These are phyloP conservation scores for Netelia melanura DNA, from an alignment of 2,888 invertebrate genomes.

Conservation along the genomic window DNA sequence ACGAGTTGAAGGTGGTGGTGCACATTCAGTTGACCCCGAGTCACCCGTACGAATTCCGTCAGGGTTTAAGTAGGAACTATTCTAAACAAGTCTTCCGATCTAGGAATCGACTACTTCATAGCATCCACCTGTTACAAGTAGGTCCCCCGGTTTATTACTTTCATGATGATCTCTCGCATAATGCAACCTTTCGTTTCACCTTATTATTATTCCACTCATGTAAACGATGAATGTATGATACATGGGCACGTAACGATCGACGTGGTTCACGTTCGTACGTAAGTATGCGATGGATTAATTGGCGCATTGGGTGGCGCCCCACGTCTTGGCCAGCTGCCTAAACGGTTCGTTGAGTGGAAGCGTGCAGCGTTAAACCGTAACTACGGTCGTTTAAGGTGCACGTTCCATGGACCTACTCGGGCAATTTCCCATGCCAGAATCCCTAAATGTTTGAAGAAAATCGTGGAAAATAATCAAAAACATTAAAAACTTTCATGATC, in stretches of 20 bases:
- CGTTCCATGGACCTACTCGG: neutral
- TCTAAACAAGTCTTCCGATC: too few relatives aligned
- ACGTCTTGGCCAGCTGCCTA: slow-evolving; percentile 55
- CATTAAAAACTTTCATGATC: neutral
- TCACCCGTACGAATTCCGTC: too few relatives aligned
- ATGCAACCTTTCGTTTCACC: too few relatives aligned
- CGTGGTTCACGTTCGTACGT: neutral
- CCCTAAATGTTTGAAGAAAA: neutral
- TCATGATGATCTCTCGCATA: too few relatives aligned
- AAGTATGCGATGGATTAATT: slow-evolving; percentile 29
- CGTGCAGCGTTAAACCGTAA: slow-evolving; percentile 41
- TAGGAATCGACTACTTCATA: too few relatives aligned
- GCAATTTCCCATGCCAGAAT: neutral
- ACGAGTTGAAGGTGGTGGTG: too few relatives aligned
- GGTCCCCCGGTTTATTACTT: too few relatives aligned
- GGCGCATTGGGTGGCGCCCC: slow-evolving; percentile 32
- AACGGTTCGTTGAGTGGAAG: slow-evolving; percentile 45
- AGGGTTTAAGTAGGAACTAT: too few relatives aligned
- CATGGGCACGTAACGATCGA: neutral
- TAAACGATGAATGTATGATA: too few relatives aligned
- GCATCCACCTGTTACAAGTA: too few relatives aligned
- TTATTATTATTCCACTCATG: too few relatives aligned
- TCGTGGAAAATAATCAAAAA: neutral
- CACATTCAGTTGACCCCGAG: too few relatives aligned
- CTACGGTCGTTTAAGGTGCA: slow-evolving; percentile 1